Evolutionary conservation across 2,888 invertebrate genomes (phyloP), one percentile per base, ranked within the genome.

Genomic region (Scrobipalpa atriplicella): DNA sequence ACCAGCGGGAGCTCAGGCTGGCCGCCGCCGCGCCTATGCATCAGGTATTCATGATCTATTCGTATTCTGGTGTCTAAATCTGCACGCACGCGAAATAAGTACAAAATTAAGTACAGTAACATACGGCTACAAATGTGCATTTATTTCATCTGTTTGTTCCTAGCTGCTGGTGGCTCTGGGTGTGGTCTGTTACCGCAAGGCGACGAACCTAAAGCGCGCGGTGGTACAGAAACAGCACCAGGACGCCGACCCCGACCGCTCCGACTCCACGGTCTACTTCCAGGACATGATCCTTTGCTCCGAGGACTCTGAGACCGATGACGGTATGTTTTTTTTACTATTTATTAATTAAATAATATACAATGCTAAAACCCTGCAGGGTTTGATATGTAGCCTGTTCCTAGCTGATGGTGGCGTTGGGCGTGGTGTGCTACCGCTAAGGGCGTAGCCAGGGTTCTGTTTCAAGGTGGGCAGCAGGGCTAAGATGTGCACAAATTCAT

Each of bases 261-360:
- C 98, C 5, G 98, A 98, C 89, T 98, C 98, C 10, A 98, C 98
- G 62, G 98, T 98, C n/a, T 98, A 98, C 90, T 98, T 98, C 87
- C 98, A 98, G 88, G 98, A 98, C 88, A 96, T 98, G 88, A 94
- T 97, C 67, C 97, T 98, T 78, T 97, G 97, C 84, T 97, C 98
- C 0, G 97, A 97, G 81, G 98, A 98, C 82, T 97, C 97, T 64
- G 96, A 97, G 68, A 96, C 96, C 54, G 97, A 97, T 81, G 98
- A 98, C 87, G 97, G 97, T 95, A 90, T 84, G 11, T 56, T 10
- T 10, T 11, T 36, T n/a, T n/a, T n/a, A n/a, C n/a, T n/a, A n/a
- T n/a, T n/a, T n/a, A n/a, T n/a, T n/a, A n/a, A n/a, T n/a, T n/a
- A n/a, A n/a, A n/a, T n/a, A n/a, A n/a, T n/a, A n/a, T n/a, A n/a